Evolutionary conservation across 2,888 invertebrate genomes (phyloP), one percentile per base, ranked within the genome.

Genomic region (Papilio gigon): DNA sequence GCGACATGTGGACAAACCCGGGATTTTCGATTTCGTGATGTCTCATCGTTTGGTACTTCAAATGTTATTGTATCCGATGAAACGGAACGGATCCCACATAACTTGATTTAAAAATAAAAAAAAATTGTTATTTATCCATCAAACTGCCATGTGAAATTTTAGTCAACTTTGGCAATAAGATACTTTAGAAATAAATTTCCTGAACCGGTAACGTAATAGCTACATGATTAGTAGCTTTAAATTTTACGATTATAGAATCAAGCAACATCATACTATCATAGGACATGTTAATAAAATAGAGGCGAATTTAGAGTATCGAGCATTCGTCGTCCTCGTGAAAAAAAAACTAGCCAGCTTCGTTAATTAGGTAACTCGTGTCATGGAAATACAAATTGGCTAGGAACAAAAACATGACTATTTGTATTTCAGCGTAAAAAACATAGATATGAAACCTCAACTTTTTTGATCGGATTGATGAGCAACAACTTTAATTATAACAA

Each of bases 11-110:
- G 35, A 33, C 25, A 64, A 64, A 64, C 64, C 50, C 17, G 47
- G 47, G 17, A 60, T 60, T 66, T 60, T 60, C n/a, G 35, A 47
- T 66, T 30, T 50, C 47, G 35, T 66, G 25, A 66, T 25, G 59
- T 47, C n/a, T 14, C 14, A n/a, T 37, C 8, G 25, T 64, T 22
- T 30, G 20, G 14, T 22, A 30, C 53, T 17, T 50, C 42, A 30
- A 44, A 50, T 20, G 12, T 50, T 37, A 50, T 50, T 50, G 25
- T 17, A 17, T 30, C 53, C 14, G 27, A 53, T 35, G 40, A 65
- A 37, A 64, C 62, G 47, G 62, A 37, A 64, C 62, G 47, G 62
- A 62, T 62, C 30, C 33, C 27, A 53, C 14, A 25, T 22, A 20
- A 27, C 27, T 8, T 53, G 6, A 27, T n/a, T 8, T n/a, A 53